Evolutionary conservation across 2,888 invertebrate species (phyloP).

Genomic region (Allacma fusca): DNA sequence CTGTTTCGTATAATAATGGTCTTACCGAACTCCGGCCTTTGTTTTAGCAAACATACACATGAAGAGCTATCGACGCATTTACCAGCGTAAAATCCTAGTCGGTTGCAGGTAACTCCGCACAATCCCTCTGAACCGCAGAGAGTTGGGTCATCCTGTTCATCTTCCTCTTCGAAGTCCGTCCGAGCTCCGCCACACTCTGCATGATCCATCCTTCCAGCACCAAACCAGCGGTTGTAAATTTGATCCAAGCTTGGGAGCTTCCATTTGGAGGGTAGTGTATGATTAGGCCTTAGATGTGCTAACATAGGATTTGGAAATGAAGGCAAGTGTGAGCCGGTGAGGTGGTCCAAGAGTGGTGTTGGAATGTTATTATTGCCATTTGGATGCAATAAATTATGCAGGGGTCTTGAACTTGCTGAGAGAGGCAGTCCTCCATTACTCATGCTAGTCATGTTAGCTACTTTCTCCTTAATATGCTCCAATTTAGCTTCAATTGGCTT

Average conservation of each 20-base stretch:
- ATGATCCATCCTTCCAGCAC: neutral
- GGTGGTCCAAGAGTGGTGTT: neutral
- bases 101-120: slow-evolving; percentile 25
- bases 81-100: slow-evolving; percentile 23
- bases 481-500: neutral
- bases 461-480: neutral
- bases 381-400: neutral
- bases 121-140: slow-evolving; percentile 22
- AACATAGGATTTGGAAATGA: neutral
- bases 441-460: neutral
- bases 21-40: slow-evolving; percentile 29
- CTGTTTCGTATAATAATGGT: neutral
- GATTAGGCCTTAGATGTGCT: neutral
- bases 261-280: neutral
- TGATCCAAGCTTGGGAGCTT: neutral
- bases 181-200: neutral
- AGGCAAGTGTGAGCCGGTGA: neutral
- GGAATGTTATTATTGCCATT: neutral
- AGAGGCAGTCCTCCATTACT: neutral
- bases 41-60: slow-evolving; percentile 21
- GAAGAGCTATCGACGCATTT: slow-evolving; percentile 19
- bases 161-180: neutral
- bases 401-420: neutral
- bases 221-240: slow-evolving; percentile 18
- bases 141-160: slow-evolving; percentile 1